Base-by-base conservation (phyloP, 2,797 vertebrate genomes). In the Zalophus californianus region DNA sequence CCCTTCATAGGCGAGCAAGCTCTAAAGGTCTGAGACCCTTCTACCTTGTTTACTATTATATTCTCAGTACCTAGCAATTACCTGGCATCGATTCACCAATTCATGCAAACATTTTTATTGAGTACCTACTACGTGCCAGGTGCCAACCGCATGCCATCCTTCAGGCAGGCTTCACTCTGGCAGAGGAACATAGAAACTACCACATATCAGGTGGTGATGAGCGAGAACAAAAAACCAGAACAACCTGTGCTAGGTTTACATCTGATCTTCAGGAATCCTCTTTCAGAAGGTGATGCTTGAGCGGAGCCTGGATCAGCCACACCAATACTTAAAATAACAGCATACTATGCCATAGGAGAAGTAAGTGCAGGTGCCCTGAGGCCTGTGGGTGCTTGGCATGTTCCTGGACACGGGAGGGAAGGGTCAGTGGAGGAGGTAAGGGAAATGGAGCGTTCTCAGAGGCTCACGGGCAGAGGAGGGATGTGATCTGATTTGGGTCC, bases 181-280 rank as follows among this genome's bases (percentile, higher is more conserved):
- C 4, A 1, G 11, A 66, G 27, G 23, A 25, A 18, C 29, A 35
- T 14, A 7, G 16, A 52, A 50, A n/a, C 48, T 5, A 29, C n/a
- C 38, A 21, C 0, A 13, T 0, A 32, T 25, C n/a, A 4, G 9
- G 1, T 2, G 0, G 27, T 48, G 77, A 44, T 3, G 20, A 29
- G 2, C 0, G 15, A 1, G 0, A 48, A 7, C n/a, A 72, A 44
- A 7, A 44, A 84, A 62, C 14, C 9, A n/a, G 13, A 93, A 25
- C 44, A 21, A 70, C 35, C 7, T 1, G 13, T 4, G 1, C 48
- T 16, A 15, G 35, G 35, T 58, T 92, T 38, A 35, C 12, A n/a
- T 27, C 25, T n/a, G n/a, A 64, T 6, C 2, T 27, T 60, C 0
- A 0, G 54, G 72, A 48, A 29, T 56, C 62, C 21, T 77, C 38